Base-by-base conservation (phyloP, 2,113 vertebrate species). In the Sinocyclocheilus anshuiensis region DNA sequence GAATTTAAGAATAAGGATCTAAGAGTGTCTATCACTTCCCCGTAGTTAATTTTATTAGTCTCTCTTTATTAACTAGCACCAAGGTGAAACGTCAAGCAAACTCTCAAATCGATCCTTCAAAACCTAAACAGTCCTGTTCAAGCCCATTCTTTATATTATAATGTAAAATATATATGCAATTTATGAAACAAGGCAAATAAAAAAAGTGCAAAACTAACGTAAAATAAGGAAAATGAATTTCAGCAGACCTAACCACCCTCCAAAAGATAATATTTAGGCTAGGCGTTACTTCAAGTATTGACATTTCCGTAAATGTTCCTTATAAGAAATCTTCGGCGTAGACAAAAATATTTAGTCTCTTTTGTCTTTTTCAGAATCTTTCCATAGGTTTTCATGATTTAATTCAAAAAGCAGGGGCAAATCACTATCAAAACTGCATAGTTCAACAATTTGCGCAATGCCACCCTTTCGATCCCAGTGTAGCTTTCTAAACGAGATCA, bases 401-500 rank as follows among this genome's bases (percentile, higher is more conserved):
- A 50, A 77, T 53, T 65, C 1, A 78, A 78, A 74, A 89, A 89
- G 90, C 80, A 82, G 91, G 91, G 90, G 84, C 55, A 55, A 87
- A 85, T 77, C 77, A 88, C 79, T 89, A 89, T 91, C 92, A 91
- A 92, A 94, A 91, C 93, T 95, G 95, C 94, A 95, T 95, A 94
- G 93, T 93, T 94, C 85, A 89, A 93, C 93, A 85, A 57, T 55
- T 84, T 80, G 42, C 83, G 79, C 88, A 87, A 78, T 78, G 59
- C 79, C 84, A 12, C 63, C n/a, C 65, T 63, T 24, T 82, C 69
- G 4, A 26, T 63, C 78, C 24, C 29, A 81, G 50, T 33, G 77
- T 63, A 69, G 78, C 65, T 74, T 59, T 29, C 50, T 1, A 74
- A 81, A 72, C 9, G 26, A 3, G 48, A 26, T 26, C 6, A 45